A percentile compares a stretch with the other conserved stretches of the same genome.
Evolutionary conservation across 2,888 invertebrate species (phyloP).

Genomic region (Athetis lepigone): DNA sequence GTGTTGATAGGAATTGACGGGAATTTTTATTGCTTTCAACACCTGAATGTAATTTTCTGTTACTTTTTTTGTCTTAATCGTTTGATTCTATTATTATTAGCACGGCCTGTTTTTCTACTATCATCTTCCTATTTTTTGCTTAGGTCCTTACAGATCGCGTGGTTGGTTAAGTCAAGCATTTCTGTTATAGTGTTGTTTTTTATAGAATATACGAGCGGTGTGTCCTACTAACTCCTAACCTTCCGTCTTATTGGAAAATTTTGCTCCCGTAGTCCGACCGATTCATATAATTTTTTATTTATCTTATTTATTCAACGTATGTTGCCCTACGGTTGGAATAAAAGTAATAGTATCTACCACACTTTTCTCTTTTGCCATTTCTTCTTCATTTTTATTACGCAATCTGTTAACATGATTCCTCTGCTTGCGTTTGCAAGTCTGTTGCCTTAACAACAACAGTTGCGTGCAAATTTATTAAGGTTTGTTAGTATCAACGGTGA

Average conservation of each 20-base stretch:
- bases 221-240: background rate
- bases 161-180: constrained; percentile 7
- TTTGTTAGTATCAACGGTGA: constrained; percentile 19
- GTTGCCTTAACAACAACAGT: background rate
- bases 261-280: background rate
- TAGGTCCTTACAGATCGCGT: background rate
- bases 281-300: background rate
- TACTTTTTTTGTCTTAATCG: constrained; percentile 14
- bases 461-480: constrained; percentile 3
- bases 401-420: background rate
- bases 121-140: constrained; percentile 2
- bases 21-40: constrained; percentile 41
- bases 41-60: constrained; percentile 14
- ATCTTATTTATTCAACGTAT: too few species aligned
- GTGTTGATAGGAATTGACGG: constrained; percentile 21
- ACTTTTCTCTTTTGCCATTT: background rate
- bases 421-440: background rate
- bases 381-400: background rate
- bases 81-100: constrained; percentile 1
- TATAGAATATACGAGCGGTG: background rate
- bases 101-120: constrained; percentile 8
- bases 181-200: background rate
- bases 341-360: too few species aligned
- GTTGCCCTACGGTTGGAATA: too few species aligned
- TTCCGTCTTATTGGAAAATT: background rate